Conservation (phyloP, 2,797 vertebrate species). For the Anguilla marmorata region DNA sequence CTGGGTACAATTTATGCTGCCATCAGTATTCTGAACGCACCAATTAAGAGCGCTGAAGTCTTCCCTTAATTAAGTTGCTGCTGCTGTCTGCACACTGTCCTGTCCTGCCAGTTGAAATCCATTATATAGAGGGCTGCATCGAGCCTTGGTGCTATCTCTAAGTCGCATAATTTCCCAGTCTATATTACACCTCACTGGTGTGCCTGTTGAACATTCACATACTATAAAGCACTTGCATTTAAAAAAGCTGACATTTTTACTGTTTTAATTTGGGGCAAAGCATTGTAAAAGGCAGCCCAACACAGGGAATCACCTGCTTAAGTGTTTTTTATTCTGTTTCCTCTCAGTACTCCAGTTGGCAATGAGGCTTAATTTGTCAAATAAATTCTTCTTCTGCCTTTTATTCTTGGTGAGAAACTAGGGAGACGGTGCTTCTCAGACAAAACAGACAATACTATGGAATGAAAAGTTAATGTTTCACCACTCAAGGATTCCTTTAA, state of each 20-base stretch:
- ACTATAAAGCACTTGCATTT: not conserved
- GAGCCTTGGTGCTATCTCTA: not conserved
- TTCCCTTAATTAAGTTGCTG: not conserved
- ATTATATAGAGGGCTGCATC: not conserved
- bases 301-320: constrained; percentile 4
- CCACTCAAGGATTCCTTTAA: constrained; percentile 12
- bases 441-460: not conserved
- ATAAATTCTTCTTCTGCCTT: constrained; percentile 12
- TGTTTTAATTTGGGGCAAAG: not conserved
- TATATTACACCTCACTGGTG: not conserved
- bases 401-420: constrained; percentile 1
- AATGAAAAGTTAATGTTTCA: not conserved
- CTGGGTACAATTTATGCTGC: not conserved
- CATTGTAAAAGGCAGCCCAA: not conserved
- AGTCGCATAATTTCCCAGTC: constrained; percentile 7
- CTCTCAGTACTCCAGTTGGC: not conserved
- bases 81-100: constrained; percentile 5
- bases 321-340: not conserved
- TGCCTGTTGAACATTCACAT: not conserved
- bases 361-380: not conserved
- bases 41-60: not conserved
- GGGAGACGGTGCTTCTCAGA: not conserved
- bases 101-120: not conserved
- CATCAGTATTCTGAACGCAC: not conserved
- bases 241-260: not conserved